Base-by-base conservation (phyloP, 2,888 invertebrate genomes). In the Bimastos eiseni region DNA sequence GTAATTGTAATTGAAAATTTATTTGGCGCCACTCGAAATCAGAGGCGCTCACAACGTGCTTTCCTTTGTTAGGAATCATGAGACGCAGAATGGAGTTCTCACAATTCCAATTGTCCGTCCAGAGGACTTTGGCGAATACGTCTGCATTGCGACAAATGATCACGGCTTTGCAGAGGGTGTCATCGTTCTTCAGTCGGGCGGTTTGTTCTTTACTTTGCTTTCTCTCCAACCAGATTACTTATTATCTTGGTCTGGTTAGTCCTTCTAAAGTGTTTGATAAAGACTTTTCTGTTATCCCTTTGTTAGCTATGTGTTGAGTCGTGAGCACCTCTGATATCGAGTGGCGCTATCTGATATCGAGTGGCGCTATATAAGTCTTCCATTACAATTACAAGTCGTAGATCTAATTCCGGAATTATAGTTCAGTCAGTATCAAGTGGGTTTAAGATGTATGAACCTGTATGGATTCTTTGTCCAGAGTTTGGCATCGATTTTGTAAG, bases 51-150 rank as follows among this genome's bases (percentile, higher is more conserved):
- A n/a, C n/a, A n/a, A n/a, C n/a, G n/a, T n/a, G n/a, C n/a, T n/a
- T n/a, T n/a, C n/a, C n/a, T n/a, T 41, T 13, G 1, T 41, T 13
- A 94, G 95, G 88, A 94, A 94, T 84, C 94, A 94, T 92, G 93
- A 92, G 36, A 92, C 94, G 13, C 92, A 93, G 36, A 93, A 94
- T 44, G 94, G 95, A 37, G 93, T 93, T 38, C 92, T 95, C 24
- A 96, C 96, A 92, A 95, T 98, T 89, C 96, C 96, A 1, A 96
- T 97, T 91, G 96, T 98, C 0, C 96, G 96, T 44, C 97, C 97
- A 91, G 96, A 96, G 11, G 98, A 98, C 95, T 98, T 98, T 0
- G 98, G 98, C 38, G 97, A 97, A 0, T 98, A 98, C 94, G 96
- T 97, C 13, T 98, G 98, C 94, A 96, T 96, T 17, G 97, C 97